phyloP scores from a whole-genome alignment of 37 sponge, comb jelly and placozoan genomes.

The Spongia lamella region DNA sequence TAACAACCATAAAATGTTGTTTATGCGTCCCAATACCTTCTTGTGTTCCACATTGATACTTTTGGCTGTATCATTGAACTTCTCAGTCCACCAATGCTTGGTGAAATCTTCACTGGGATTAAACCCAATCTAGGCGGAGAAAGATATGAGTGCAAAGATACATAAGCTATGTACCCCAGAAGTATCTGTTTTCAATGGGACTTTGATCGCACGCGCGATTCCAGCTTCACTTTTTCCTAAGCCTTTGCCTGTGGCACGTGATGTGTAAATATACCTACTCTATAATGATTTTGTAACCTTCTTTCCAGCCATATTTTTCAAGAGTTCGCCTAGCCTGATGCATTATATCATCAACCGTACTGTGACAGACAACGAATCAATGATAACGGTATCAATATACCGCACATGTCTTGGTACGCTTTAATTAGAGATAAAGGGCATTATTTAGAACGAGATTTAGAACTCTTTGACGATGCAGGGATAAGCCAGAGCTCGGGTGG shows the following conservation, averaged over 20 bases:
- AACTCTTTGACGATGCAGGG: no score
- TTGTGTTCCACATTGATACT: slow-evolving; percentile 24
- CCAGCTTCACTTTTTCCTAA: slow-evolving; percentile 65
- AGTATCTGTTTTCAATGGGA: slow-evolving; percentile 52
- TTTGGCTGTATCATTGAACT: slow-evolving; percentile 45
- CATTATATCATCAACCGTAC: no score
- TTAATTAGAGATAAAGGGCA: no score
- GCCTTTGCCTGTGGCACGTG: slow-evolving; percentile 49
- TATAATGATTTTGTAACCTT: slow-evolving; percentile 35
- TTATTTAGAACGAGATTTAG: no score
- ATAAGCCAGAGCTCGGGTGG: no score
- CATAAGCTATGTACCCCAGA: slow-evolving; percentile 56
- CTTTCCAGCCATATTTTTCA: slow-evolving; percentile 71
- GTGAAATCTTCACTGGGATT: slow-evolving; percentile 37
- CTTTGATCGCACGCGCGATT: slow-evolving; percentile 47
- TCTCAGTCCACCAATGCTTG: slow-evolving; percentile 56
- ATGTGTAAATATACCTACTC: not conserved
- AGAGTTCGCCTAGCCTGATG: slow-evolving; percentile 1
- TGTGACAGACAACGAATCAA: no score
- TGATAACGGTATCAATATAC: no score
- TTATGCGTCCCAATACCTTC: no score
- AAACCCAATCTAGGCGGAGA: slow-evolving; percentile 53
- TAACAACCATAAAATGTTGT: no score
- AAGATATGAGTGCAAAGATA: not conserved
- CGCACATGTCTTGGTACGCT: no score